Evolutionary conservation across 2,797 vertebrate genomes (phyloP), one percentile per base, ranked within the genome.

Genomic region (Sphenopsis melanotis): DNA sequence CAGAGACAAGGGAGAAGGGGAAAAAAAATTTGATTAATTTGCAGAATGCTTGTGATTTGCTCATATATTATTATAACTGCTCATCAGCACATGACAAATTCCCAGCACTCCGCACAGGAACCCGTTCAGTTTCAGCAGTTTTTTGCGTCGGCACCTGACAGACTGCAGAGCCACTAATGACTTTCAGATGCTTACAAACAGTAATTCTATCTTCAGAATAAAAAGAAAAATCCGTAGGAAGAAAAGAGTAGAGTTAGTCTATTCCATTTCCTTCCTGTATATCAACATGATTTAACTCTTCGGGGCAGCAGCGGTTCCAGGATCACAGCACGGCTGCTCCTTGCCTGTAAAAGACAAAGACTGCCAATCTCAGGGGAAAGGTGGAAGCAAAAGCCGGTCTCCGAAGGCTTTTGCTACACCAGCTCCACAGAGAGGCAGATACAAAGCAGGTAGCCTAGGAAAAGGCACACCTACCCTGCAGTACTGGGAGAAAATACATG

Each of bases 51-150:
- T 98, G 98, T 98, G 98, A 98, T 99, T 99, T 98, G 98, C 98
- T 98, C 98, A 98, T 99, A 98, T 98, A 98, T 98, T 99, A 98
- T 99, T 98, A 98, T 98, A 99, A 98, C 98, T 98, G 98, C 98
- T 98, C 98, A 98, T 98, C 98, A 98, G 98, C 98, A 98, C 98
- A 98, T 98, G 98, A 98, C 98, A 98, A 98, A 98, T 98, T 97
- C 98, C 98, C 98, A 98, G 97, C 98, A 98, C 98, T 98, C 96
- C 68, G 95, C 98, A 98, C 97, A 97, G 96, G 97, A 98, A 98
- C 98, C 98, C 98, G 98, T 98, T 98, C 93, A 97, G 98, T 98
- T 98, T 98, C 98, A 98, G 98, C 98, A 98, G 97, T 98, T 98
- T 98, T 97, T 97, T 97, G 98, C 97, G 91, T 97, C 98, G 97